A percentile compares a stretch with the other conserved stretches of the same genome.
These are phyloP conservation scores for Diadophis punctatus DNA, from an alignment of 2,113 vertebrate species.

Conservation along the genomic window DNA sequence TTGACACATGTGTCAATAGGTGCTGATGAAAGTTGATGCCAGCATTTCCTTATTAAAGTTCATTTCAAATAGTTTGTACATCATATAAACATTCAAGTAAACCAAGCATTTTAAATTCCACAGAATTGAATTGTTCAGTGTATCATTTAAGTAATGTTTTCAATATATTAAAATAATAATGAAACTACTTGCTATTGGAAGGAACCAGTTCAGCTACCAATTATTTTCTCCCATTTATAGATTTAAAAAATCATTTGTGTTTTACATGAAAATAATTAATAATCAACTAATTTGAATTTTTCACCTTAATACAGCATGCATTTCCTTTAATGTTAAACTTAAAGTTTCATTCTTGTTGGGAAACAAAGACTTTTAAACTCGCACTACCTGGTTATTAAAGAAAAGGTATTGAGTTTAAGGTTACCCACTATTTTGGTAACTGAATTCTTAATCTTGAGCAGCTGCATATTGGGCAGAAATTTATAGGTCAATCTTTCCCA, in stretches of 20 bases:
- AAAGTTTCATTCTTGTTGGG: constrained; percentile 52
- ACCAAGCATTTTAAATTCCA: constrained; percentile 56
- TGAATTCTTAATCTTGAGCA: neutral
- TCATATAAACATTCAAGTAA: constrained; percentile 71
- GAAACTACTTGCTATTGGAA: constrained; percentile 51
- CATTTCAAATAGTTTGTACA: constrained; percentile 67
- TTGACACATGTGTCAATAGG: constrained; percentile 63
- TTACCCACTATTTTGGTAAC: neutral
- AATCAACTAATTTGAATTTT: constrained; percentile 10
- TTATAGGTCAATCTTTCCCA: neutral
- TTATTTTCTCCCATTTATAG: constrained; percentile 34
- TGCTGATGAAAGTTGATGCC: constrained; percentile 56
- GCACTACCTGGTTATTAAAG: constrained; percentile 27
- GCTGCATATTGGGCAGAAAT: neutral
- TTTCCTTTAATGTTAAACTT: constrained; percentile 35
- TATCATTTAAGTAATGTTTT: constrained; percentile 55
- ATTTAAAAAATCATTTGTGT: constrained; percentile 9
- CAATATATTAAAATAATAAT: constrained; percentile 59
- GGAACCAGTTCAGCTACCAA: constrained; percentile 40
- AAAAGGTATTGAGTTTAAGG: constrained; percentile 25
- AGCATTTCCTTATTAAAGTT: constrained; percentile 62
- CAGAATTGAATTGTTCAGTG: constrained; percentile 62
- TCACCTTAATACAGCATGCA: neutral
- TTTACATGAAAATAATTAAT: constrained; percentile 33
- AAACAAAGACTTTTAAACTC: constrained; percentile 45